These are phyloP conservation scores for Theristicus caerulescens DNA, from an alignment of 2,113 vertebrate genomes.

Conservation along the genomic window DNA sequence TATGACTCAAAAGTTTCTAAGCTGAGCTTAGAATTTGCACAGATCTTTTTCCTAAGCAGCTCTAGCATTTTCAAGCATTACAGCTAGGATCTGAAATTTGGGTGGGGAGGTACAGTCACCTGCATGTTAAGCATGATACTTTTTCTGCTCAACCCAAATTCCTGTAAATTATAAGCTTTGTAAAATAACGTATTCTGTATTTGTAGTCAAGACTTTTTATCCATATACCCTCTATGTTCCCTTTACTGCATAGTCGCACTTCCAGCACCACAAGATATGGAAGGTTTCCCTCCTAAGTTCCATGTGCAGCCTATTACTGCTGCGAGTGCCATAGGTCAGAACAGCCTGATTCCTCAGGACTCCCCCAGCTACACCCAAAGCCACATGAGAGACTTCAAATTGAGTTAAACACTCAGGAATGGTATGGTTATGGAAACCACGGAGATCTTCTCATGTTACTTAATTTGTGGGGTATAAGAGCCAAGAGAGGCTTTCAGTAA, in stretches of 20 bases:
- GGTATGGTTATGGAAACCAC: not conserved
- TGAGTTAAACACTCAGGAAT: not conserved
- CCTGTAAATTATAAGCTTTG: not conserved
- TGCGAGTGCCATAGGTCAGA: not conserved
- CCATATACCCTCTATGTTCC: not conserved
- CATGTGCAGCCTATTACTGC: not conserved
- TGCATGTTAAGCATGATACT: not conserved
- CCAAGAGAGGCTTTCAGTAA: not conserved
- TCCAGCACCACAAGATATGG: not conserved
- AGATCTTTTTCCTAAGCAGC: not conserved
- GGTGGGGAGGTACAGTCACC: not conserved
- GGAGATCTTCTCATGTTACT: not conserved
- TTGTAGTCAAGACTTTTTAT: not conserved
- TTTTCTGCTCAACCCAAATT: not conserved
- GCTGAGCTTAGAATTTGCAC: not conserved
- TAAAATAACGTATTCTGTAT: not conserved
- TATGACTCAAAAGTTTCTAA: constrained; percentile 31
- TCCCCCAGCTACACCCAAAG: not conserved
- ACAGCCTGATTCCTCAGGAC: not conserved
- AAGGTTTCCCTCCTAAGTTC: not conserved
- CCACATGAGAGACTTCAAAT: not conserved
- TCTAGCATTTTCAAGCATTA: not conserved
- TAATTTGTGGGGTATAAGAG: not conserved
- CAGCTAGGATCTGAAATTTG: not conserved
- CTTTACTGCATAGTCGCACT: not conserved